A percentile compares a stretch with the other conserved stretches of the same genome.
Conservation (phyloP, 2,797 vertebrate genomes). For the Vespertilio murinus region DNA sequence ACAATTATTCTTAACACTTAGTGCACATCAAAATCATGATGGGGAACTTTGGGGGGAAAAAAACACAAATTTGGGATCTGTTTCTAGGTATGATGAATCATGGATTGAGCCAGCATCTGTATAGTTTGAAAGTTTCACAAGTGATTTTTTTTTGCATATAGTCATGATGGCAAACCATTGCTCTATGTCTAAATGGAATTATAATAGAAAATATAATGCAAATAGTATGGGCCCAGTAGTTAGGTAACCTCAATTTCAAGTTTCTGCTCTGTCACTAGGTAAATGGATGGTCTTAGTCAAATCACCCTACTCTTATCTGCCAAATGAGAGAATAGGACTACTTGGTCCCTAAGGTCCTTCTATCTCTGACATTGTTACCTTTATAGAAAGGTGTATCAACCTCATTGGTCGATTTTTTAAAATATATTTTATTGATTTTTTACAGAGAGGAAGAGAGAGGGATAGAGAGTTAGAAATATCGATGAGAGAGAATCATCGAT, state of each 20-base stretch:
- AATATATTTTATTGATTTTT: too few relatives aligned
- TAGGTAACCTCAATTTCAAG: background rate
- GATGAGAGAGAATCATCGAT: too few relatives aligned
- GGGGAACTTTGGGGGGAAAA: constrained; percentile 1
- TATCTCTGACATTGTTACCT: background rate
- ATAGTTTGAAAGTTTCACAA: constrained; percentile 16
- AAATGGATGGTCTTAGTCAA: background rate
- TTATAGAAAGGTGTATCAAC: background rate
- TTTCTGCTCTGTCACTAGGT: background rate
- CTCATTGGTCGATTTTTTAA: background rate
- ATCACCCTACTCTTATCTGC: background rate
- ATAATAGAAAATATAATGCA: background rate
- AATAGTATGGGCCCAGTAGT: background rate
- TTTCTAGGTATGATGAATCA: background rate
- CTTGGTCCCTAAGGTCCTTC: background rate
- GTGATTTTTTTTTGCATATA: background rate
- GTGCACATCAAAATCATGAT: background rate
- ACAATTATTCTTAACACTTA: background rate
- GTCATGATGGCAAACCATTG: background rate
- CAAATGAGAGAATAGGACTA: background rate
- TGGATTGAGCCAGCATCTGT: background rate
- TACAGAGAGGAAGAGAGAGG: too few relatives aligned
- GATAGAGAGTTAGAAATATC: too few relatives aligned
- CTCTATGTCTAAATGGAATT: background rate
- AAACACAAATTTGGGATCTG: background rate